Percentiles rank a stretch among this genome's conserved stretches.
These are phyloP conservation scores for Stegodyphus dumicola DNA, from an alignment of 1,140 invertebrate species.

Conservation along the genomic window DNA sequence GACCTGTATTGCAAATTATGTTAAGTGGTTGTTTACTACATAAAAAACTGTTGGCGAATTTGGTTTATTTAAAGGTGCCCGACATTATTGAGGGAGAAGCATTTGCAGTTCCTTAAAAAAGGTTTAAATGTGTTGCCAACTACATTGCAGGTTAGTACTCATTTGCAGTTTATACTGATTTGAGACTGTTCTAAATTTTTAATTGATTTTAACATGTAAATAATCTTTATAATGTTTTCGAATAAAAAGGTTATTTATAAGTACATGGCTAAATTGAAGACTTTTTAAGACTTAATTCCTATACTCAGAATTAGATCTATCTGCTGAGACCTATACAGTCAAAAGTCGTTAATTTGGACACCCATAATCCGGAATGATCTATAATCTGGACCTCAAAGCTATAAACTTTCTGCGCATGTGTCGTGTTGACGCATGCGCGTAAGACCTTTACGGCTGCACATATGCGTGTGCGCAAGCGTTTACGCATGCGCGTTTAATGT, in stretches of 20 bases:
- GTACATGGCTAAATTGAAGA: not conserved
- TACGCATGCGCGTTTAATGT: too few species aligned
- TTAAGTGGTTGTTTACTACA: not conserved
- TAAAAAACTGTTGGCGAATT: not conserved
- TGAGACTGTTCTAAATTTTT: not conserved
- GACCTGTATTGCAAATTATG: not conserved
- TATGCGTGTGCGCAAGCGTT: too few species aligned
- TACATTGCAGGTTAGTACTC: conserved; percentile 75
- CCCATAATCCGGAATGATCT: too few species aligned
- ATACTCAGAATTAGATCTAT: not conserved
- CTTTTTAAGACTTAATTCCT: not conserved
- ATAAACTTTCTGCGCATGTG: too few species aligned
- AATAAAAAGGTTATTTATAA: not conserved
- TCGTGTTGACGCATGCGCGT: too few species aligned
- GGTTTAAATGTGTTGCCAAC: conserved; percentile 76
- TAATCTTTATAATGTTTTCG: not conserved
- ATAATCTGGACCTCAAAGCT: too few species aligned
- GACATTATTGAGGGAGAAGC: conserved; percentile 75
- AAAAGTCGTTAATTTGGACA: too few species aligned
- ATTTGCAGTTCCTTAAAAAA: conserved; percentile 78
- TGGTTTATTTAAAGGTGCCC: conserved; percentile 69
- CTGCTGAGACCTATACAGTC: too few species aligned
- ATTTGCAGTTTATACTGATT: not conserved
- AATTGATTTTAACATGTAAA: not conserved
- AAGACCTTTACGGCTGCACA: too few species aligned